Conservation (phyloP, 1,140 invertebrate genomes). For the Chlorops oryzae region DNA sequence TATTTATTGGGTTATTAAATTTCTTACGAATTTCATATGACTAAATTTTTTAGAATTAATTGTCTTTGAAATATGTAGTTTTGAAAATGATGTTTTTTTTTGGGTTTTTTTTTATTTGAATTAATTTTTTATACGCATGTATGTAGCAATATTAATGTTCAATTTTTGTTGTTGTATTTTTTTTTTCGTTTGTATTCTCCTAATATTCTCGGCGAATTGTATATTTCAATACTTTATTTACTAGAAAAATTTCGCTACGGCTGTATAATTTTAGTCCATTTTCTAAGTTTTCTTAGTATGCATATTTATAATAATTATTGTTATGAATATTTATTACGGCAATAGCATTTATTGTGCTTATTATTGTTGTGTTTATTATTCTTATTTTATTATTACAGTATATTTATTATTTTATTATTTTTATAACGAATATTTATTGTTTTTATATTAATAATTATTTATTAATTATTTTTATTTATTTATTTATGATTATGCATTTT, state of each 20-base stretch:
- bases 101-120: constrained; percentile 11
- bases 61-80: no score
- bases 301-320: constrained; percentile 34
- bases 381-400: not conserved
- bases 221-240: constrained; percentile 32
- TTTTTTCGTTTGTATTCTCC: constrained; percentile 16
- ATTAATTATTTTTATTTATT: not conserved
- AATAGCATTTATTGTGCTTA: constrained; percentile 34
- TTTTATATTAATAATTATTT: not conserved
- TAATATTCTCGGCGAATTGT: constrained; percentile 14
- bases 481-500: constrained; percentile 1
- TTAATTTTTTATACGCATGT: not conserved
- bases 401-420: constrained; percentile 13
- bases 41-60: no score
- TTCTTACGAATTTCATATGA: no score
- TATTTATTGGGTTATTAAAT: no score
- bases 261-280: no score
- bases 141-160: not conserved
- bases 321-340: constrained; percentile 33
- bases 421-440: constrained; percentile 29
- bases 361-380: constrained; percentile 15
- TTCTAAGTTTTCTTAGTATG: no score
- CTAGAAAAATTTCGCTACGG: constrained; percentile 41
- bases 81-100: constrained; percentile 35
- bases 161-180: constrained; percentile 3